Conservation (phyloP, 2,797 vertebrate genomes). For the Morus bassanus region DNA sequence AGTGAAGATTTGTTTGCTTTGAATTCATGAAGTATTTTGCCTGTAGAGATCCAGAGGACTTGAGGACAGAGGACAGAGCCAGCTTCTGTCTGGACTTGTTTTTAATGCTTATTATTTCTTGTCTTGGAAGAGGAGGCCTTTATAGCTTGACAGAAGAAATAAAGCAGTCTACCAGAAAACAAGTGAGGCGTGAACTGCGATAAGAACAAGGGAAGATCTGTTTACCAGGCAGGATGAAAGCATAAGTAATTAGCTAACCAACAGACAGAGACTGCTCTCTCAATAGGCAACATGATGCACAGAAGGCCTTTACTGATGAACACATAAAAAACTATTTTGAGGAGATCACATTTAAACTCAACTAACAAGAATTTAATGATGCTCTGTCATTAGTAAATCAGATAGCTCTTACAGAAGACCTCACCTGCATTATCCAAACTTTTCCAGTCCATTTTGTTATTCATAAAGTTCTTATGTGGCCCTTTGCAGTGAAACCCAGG, state of each 20-base stretch:
- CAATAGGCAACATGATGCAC: background rate
- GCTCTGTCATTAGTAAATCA: slow-evolving; percentile 1
- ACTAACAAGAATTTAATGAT: background rate
- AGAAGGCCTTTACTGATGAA: background rate
- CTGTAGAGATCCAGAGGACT: background rate
- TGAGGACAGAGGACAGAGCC: too few species aligned
- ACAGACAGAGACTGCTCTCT: background rate
- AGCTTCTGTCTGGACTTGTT: background rate
- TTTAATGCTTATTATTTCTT: background rate
- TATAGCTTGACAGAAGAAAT: background rate
- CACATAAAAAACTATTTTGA: background rate
- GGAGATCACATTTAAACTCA: slow-evolving; percentile 5
- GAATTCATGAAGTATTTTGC: background rate
- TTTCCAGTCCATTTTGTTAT: slow-evolving; percentile 8
- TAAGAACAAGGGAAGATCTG: slow-evolving; percentile 8
- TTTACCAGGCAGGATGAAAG: slow-evolving; percentile 46
- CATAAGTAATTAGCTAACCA: slow-evolving; percentile 15
- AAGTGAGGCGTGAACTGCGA: background rate
- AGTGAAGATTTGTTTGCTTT: background rate
- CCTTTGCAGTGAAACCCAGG: background rate
- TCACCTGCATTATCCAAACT: background rate
- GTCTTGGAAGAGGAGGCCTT: background rate
- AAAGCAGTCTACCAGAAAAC: slow-evolving; percentile 9
- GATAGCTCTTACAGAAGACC: background rate
- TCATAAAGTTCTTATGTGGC: slow-evolving; percentile 3